Conservation (phyloP, 2,888 invertebrate species). For the Lamellibrachia satsuma region DNA sequence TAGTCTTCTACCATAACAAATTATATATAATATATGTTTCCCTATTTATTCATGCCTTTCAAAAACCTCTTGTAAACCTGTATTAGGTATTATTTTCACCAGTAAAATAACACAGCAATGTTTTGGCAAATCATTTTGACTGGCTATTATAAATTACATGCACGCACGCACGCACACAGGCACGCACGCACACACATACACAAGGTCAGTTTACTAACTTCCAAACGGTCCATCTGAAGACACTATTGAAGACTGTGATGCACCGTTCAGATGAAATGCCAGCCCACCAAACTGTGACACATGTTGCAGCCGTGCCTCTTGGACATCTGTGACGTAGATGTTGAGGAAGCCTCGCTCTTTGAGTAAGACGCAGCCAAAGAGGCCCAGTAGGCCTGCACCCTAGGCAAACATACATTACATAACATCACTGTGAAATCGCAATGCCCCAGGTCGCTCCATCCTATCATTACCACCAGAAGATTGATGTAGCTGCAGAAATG, state of each 20-base stretch:
- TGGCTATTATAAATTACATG: no score
- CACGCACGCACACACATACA: no score
- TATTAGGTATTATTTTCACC: no score
- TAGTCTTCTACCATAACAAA: no score
- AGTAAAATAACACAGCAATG: no score
- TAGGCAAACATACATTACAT: neutral
- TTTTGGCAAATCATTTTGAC: no score
- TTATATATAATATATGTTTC: no score
- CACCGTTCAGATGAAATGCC: neutral
- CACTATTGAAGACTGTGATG: neutral
- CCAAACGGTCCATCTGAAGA: neutral
- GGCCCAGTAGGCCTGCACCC: neutral
- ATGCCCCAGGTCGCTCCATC: neutral
- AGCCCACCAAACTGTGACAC: slow-evolving; percentile 5
- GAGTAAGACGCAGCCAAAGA: neutral
- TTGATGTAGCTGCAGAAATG: no score
- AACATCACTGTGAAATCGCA: neutral
- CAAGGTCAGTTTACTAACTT: neutral
- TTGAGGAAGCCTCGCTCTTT: slow-evolving; percentile 11
- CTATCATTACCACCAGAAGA: no score
- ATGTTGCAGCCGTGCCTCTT: neutral
- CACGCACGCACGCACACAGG: no score
- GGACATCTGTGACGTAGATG: neutral
- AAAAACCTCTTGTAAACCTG: no score
- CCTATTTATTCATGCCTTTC: no score